phyloP scores from a whole-genome alignment of 1,140 invertebrate genomes.

The Papilio glaucus region DNA sequence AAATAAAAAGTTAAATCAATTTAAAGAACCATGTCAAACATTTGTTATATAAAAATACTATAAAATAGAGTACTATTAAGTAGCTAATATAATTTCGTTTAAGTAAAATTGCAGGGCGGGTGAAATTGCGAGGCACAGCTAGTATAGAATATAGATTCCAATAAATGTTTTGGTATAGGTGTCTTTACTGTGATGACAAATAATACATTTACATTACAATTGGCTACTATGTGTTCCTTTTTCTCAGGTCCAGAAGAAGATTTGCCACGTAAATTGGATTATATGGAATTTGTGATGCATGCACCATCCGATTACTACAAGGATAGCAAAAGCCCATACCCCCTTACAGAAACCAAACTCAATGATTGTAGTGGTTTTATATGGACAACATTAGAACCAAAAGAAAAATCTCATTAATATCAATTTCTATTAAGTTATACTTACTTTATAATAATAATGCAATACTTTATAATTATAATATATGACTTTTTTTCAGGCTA shows the following conservation, averaged over 20 bases:
- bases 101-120: no score
- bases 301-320: slow-evolving; percentile 96
- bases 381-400: slow-evolving; percentile 85
- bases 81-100: no score
- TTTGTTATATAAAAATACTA: no score
- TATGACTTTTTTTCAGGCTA: background rate
- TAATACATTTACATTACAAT: no score
- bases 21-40: no score
- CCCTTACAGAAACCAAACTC: slow-evolving; percentile 83
- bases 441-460: background rate
- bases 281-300: slow-evolving; percentile 96
- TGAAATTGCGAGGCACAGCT: no score
- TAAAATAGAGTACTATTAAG: no score
- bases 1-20: no score
- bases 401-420: slow-evolving; percentile 58
- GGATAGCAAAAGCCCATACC: slow-evolving; percentile 90
- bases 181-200: no score
- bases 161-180: no score
- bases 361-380: slow-evolving; percentile 86
- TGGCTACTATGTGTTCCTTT: slow-evolving; percentile 84
- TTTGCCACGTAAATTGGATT: slow-evolving; percentile 92
- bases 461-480: slow-evolving; percentile 3
- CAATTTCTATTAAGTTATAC: slow-evolving; percentile 38
- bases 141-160: no score
- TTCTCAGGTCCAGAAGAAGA: slow-evolving; percentile 95